Conservation (phyloP, 2,888 invertebrate genomes). For the Eilema depressum region DNA sequence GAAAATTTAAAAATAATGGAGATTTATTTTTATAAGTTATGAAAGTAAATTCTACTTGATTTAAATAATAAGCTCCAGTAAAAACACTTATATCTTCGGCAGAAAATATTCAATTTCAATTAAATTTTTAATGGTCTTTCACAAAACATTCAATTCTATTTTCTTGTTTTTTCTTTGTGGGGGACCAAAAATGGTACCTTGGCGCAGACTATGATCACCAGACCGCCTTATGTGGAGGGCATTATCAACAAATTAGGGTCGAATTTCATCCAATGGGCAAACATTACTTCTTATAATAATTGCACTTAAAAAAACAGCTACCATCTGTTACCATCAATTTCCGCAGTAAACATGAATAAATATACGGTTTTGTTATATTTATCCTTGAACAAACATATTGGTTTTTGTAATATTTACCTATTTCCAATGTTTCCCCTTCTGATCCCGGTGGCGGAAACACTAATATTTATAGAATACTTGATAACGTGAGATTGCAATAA, state of each 20-base stretch:
- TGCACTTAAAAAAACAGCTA: background rate
- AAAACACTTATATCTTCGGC: background rate
- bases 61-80: background rate
- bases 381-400: background rate
- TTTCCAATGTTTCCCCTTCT: constrained; percentile 14
- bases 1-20: constrained; percentile 1
- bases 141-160: no score
- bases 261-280: no score
- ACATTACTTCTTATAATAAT: background rate
- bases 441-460: constrained; percentile 7
- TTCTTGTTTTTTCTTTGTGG: no score
- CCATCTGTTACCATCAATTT: background rate
- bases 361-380: background rate
- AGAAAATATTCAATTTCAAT: background rate
- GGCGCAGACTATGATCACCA: no score
- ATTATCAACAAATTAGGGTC: no score
- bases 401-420: constrained; percentile 12
- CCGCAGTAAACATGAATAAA: no score
- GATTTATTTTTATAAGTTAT: background rate
- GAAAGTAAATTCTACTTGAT: background rate
- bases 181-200: no score
- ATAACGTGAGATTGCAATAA: constrained; percentile 16
- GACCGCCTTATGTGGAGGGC: no score
- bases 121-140: background rate
- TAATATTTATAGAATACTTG: constrained; percentile 26